Base-by-base conservation (phyloP, 2,888 invertebrate species). In the Chymomyza procnemis region DNA sequence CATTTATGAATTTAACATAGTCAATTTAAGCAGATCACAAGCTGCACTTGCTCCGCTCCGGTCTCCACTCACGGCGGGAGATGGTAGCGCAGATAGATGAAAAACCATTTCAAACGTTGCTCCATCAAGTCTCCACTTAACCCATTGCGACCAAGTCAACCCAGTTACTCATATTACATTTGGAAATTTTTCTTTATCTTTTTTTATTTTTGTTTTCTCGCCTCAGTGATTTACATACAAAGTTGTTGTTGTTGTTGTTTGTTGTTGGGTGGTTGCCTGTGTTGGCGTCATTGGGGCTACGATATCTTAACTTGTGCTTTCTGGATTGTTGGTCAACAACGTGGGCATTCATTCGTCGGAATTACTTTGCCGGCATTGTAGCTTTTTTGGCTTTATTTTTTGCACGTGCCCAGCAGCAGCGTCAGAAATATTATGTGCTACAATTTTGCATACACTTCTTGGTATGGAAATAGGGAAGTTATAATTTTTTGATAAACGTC, bases 221-320 rank as follows among this genome's bases (percentile, higher is more conserved):
- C 79, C 64, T 75, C 68, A 80, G 64, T 79, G 83, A 75, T 69
- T 83, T 71, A 75, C 75, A 73, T 68, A 65, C 61, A 58, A 50
- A 74, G 65, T 58, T 41, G 12, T 12, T 41, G 34, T 3, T 34
- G 34, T 41, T 41, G 6, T 41, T 41, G 34, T 9, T 12, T 12
- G 12, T 22, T 61, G 50, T 22, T 22, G 22, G 22, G 22, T 22
- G 22, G 2, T n/a, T n/a, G n/a, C n/a, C n/a, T n/a, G n/a, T 22
- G 34, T 41, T 41, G 34, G 34, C 34, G 34, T 41, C 34, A 12
- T 22, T 61, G 50, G 34, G 50, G 30, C 30, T 61, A 50, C 52
- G 46, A 62, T 54, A 21, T 54, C 21, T 52, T 54, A 34, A 18
- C 19, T 18, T 52, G 50, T 26, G 21, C 50, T 54, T 26, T 61